Evolutionary conservation across 2,797 vertebrate genomes (phyloP).

Genomic region (Eulemur rubriventer): DNA sequence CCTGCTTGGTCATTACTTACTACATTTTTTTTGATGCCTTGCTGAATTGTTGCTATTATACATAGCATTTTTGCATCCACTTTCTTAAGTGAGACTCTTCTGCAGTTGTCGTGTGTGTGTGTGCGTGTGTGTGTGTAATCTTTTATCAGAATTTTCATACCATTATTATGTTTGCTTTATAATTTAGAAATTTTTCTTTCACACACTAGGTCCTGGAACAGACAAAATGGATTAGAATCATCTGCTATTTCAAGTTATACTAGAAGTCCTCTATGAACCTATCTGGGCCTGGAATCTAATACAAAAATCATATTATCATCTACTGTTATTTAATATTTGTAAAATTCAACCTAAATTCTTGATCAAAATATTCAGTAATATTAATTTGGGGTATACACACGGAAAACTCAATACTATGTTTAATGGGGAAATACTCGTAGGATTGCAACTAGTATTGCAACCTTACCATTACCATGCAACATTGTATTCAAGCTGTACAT

Average conservation of each 20-base stretch:
- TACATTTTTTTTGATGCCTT: conserved; percentile 9
- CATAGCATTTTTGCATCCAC: neutral
- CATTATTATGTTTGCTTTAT: conserved; percentile 5
- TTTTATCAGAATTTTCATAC: neutral
- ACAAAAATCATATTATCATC: neutral
- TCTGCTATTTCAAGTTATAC: neutral
- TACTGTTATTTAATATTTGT: neutral
- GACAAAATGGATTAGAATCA: conserved; percentile 16
- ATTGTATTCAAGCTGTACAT: neutral
- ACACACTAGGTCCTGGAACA: neutral
- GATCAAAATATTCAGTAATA: conserved; percentile 40
- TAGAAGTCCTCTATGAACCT: neutral
- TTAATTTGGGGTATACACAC: conserved; percentile 6
- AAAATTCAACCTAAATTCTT: conserved; percentile 42
- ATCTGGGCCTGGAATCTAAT: neutral
- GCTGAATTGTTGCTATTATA: neutral
- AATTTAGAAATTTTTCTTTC: conserved; percentile 3
- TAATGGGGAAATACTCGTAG: neutral
- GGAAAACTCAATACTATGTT: neutral
- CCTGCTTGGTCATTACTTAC: neutral
- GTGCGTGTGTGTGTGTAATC: neutral
- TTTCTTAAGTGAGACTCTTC: neutral
- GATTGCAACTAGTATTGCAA: neutral
- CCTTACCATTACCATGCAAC: neutral
- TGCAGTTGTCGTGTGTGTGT: neutral